Evolutionary conservation across 1,140 invertebrate genomes (phyloP).

Genomic region (Eriocheir sinensis): DNA sequence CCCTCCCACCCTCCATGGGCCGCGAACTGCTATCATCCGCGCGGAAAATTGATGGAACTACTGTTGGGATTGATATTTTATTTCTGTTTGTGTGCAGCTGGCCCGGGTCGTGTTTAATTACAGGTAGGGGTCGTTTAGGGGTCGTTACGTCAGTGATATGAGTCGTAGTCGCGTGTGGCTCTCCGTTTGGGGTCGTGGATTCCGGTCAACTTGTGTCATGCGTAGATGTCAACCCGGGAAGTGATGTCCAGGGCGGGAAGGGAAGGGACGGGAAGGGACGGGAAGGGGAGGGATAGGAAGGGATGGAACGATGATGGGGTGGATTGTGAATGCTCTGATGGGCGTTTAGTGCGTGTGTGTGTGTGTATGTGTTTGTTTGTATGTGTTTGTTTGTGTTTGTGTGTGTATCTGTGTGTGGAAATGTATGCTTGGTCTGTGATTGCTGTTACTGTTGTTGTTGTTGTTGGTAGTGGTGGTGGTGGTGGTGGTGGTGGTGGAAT

Average conservation of each 20-base stretch:
- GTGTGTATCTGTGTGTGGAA: too few species aligned
- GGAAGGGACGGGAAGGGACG: neutral
- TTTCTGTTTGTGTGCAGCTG: slow-evolving; percentile 12
- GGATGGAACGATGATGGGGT: neutral
- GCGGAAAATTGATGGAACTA: slow-evolving; percentile 12
- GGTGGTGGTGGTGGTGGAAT: neutral
- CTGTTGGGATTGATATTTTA: neutral
- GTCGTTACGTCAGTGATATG: slow-evolving; percentile 12
- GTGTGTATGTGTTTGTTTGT: too few species aligned
- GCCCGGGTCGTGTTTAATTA: neutral
- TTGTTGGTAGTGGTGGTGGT: neutral
- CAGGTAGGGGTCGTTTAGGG: neutral
- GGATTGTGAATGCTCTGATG: neutral
- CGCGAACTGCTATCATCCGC: neutral
- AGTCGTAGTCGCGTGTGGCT: neutral
- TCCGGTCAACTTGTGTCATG: slow-evolving; percentile 13
- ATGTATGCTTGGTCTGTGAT: too few species aligned
- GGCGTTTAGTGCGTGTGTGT: neutral
- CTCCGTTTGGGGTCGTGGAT: neutral
- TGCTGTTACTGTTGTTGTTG: neutral
- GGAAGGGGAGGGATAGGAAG: neutral
- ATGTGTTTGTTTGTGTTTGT: too few species aligned
- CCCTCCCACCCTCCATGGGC: neutral
- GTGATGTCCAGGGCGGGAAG: neutral
- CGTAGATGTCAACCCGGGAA: neutral